phyloP scores from a whole-genome alignment of 2,888 invertebrate species.

The Eupithecia exiguata region DNA sequence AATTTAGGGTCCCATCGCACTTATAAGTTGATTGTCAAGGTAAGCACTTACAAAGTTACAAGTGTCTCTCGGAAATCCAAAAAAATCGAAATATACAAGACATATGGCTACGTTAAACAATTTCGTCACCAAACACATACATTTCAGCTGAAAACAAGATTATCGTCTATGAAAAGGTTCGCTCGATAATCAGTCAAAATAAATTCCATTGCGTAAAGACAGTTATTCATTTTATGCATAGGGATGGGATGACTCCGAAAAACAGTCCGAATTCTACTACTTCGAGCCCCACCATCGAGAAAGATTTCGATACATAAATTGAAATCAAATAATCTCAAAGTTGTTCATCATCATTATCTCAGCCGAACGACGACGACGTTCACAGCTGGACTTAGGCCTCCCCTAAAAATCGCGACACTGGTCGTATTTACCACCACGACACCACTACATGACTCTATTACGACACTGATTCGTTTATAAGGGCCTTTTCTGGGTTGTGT shows the following conservation, averaged over 20 bases:
- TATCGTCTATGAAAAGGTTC: constrained; percentile 20
- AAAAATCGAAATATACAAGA: no score
- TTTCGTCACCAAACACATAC: not conserved
- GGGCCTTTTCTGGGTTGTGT: no score
- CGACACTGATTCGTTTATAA: no score
- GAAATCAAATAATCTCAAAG: not conserved
- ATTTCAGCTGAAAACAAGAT: not conserved
- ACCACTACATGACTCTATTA: no score
- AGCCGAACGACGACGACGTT: not conserved
- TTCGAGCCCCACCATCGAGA: not conserved
- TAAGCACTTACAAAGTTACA: no score
- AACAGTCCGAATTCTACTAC: not conserved
- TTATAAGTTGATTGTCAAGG: no score
- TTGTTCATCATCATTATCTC: not conserved
- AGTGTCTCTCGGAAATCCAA: no score
- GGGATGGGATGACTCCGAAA: not conserved
- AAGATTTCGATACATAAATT: not conserved
- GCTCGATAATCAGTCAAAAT: constrained; percentile 29
- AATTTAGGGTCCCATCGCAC: no score
- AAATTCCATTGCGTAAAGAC: constrained; percentile 29
- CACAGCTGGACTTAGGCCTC: not conserved
- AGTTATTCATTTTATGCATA: not conserved
- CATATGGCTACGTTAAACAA: no score
- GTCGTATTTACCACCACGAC: no score
- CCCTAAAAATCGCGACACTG: no score